Evolutionary conservation across 2,888 invertebrate genomes (phyloP).

Genomic region (Ametastegia equiseti): DNA sequence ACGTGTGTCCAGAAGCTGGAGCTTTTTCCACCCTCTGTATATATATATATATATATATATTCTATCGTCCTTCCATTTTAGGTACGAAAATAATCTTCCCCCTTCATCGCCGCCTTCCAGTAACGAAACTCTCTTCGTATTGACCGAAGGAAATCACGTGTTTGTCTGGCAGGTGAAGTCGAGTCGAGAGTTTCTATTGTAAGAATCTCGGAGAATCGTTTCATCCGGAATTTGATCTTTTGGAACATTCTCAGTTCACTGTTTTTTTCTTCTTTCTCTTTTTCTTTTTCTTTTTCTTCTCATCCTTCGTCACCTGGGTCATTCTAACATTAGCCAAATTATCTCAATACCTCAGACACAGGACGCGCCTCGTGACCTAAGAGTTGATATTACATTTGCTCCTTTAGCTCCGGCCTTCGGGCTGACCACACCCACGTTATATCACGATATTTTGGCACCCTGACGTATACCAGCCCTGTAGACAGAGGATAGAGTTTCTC

Average conservation of each 20-base stretch:
- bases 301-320: background rate
- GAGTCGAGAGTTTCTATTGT: background rate
- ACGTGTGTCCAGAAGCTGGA: background rate
- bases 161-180: background rate
- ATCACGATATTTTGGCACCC: background rate
- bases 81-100: background rate
- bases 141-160: slow-evolving; percentile 29
- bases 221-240: background rate
- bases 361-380: background rate
- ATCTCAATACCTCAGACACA: background rate
- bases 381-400: slow-evolving; percentile 4
- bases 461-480: too few relatives aligned
- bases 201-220: background rate
- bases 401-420: background rate
- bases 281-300: background rate
- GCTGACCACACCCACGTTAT: slow-evolving; percentile 33
- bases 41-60: too few relatives aligned
- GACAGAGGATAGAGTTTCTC: slow-evolving; percentile 6
- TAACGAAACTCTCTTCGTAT: too few relatives aligned
- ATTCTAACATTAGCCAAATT: background rate
- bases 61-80: background rate
- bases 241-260: background rate
- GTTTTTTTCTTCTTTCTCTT: background rate
- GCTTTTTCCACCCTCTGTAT: background rate
- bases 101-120: background rate